Evolutionary conservation across 2,797 vertebrate genomes (phyloP), one percentile per base, ranked within the genome.

Genomic region (Pipistrellus pipistrellus): DNA sequence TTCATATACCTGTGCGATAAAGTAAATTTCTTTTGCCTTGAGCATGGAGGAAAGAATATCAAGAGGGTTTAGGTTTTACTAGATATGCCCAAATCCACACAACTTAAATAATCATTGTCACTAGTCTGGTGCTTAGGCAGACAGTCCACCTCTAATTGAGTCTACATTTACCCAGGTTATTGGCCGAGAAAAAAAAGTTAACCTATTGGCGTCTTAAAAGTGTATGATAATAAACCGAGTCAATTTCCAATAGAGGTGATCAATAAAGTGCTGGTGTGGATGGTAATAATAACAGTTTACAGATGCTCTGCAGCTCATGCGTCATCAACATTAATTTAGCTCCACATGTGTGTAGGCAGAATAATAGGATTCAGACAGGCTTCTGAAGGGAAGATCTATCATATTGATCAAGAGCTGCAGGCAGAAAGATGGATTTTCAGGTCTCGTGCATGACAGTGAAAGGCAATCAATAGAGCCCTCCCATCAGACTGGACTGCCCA

Each of bases 311-410:
- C 88, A 89, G 75, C 82, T 87, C 48, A 13, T 23, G 46, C 83
- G 87, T 91, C 84, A 87, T 69, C 89, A 88, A 95, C 94, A 95
- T 95, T 95, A 95, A 97, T 97, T 97, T 96, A 97, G 71, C 91
- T 77, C 90, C 73, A 86, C 90, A 59, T 81, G 77, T 11, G 20
- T 87, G 83, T 32, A 91, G 78, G 91, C 87, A 81, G 78, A 95
- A 95, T 94, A 96, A 97, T 94, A 93, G 91, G 94, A 92, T 97
- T 93, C 85, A 96, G 81, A 80, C 81, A 96, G 82, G 78, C 73
- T 82, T 91, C 77, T 35, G 85, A 96, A 72, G 85, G 85, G 88
- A 80, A 83, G 91, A 96, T 97, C 96, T 71, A 97, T 96, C 83
- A 83, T 86, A 97, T 94, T 95, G 96, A 97, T 96, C 3, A 2